Base-by-base conservation (phyloP, 2,113 vertebrate species). In the Tachysurus fulvidraco region DNA sequence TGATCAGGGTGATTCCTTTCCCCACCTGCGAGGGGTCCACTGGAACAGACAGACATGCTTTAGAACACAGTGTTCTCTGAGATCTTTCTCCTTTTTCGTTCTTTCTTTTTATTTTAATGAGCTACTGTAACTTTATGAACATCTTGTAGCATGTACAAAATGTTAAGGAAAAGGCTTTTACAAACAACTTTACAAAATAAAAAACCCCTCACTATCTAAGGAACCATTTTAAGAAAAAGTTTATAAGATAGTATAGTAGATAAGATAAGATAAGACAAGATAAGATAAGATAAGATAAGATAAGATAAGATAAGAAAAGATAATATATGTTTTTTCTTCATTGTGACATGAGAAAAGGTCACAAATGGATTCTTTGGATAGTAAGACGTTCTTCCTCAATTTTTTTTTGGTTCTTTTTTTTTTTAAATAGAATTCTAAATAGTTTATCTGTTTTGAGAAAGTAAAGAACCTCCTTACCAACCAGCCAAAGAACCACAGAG, bases 1-100 rank as follows among this genome's bases (percentile, higher is more conserved):
- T 95, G 85, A 97, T 97, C 84, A 95, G 94, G 74, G 96, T 95
- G 17, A 95, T 95, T 5, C 96, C 96, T 93, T 96, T 95, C 54
- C 96, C 96, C 79, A 96, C 93, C 88, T 97, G 96, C n/a, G 93
- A 92, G 3, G 96, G 96, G 87, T 97, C 97, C 91, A 97, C 96
- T 97, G 87, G 0, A 87, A 86, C 78, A 81, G 19, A 81, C 10
- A 81, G 19, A 54, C 6, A 10, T 52, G 44, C 8, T 52, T 59
- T 11, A 60, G 30, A 59, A 81, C 19, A 3, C 60, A 0, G 25
- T 25, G 55, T 44, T 59, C 55, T 36, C 17, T 21, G 4, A 21
- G 52, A 78, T 17, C 7, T 6, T 78, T 77, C 46, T 46, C 25
- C 0, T 21, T 50, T 41, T 41, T 3, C 36, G 3, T 71, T 16